Evolutionary conservation across 2,113 vertebrate species (phyloP), one percentile per base, ranked within the genome.

Genomic region (Tyrannus savana): DNA sequence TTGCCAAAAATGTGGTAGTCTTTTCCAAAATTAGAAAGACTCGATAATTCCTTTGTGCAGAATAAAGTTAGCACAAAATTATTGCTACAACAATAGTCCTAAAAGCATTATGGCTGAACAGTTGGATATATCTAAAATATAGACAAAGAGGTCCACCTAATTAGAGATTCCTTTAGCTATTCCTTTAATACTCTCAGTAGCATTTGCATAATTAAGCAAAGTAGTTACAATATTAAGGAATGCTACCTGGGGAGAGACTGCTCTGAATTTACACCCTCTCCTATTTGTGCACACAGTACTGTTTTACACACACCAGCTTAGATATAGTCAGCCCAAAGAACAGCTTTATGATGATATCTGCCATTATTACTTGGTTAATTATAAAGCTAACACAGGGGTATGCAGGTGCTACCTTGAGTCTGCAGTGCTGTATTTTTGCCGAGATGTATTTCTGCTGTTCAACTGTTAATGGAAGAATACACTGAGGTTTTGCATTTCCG

Each of bases 121-220:
- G 30, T 5, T 77, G 19, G 35, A 55, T 52, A 4, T 62, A 72
- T 37, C 37, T 27, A 63, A 42, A 80, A 73, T 66, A 50, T 10
- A 89, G 71, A 75, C 15, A 68, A 72, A 30, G 35, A 71, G 5
- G 12, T 39, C 55, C 31, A 47, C 9, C 7, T 12, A 71, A 33
- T 86, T 58, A 90, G 59, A 64, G 18, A 60, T 25, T 53, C 35
- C 89, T 37, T 37, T 37, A 66, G 41, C 10, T 81, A 86, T 88
- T 86, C 31, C 59, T 90, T 84, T 77, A 71, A 89, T 90, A 76
- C 5, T 79, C 83, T 90, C 79, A 14, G 55, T n/a, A 80, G 41
- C 13, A 56, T 88, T 92, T 86, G 28, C 41, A 88, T 77, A 94
- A 94, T 92, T 94, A 94, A 80, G 46, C 63, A 83, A 85, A 76